phyloP scores from a whole-genome alignment of 2,797 vertebrate species.

The Eidolon dupreanum region DNA sequence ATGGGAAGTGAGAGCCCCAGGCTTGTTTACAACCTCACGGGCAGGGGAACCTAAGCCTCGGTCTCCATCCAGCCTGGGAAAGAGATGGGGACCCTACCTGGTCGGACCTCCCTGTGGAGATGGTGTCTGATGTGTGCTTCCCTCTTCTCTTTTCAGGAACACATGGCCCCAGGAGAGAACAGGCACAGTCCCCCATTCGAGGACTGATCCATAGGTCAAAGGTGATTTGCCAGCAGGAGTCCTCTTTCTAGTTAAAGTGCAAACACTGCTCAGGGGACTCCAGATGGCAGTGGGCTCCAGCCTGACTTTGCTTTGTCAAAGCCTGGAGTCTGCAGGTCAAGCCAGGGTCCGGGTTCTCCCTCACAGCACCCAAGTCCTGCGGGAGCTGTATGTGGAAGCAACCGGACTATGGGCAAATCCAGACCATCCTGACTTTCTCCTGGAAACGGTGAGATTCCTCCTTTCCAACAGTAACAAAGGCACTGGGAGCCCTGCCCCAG shows the following conservation, averaged over 20 bases:
- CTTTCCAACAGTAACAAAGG: background rate
- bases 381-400: no score
- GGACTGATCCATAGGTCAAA: background rate
- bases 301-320: background rate
- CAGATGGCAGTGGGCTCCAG: accelerated
- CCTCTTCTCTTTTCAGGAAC: background rate
- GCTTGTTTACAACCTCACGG: accelerated
- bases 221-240: background rate
- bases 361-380: accelerated
- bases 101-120: accelerated
- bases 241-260: background rate
- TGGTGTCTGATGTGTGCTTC: accelerated
- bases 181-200: background rate
- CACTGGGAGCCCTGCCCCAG: accelerated
- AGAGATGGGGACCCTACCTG: background rate
- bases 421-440: background rate
- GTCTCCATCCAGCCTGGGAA: background rate
- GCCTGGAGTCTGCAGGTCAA: background rate
- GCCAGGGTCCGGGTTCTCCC: background rate
- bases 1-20: background rate
- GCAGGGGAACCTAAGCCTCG: background rate
- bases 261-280: background rate
- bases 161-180: background rate
- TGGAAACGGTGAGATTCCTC: background rate
- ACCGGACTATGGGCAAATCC: background rate